Conservation (phyloP, 2,888 invertebrate genomes). For the Apantesis nais region DNA sequence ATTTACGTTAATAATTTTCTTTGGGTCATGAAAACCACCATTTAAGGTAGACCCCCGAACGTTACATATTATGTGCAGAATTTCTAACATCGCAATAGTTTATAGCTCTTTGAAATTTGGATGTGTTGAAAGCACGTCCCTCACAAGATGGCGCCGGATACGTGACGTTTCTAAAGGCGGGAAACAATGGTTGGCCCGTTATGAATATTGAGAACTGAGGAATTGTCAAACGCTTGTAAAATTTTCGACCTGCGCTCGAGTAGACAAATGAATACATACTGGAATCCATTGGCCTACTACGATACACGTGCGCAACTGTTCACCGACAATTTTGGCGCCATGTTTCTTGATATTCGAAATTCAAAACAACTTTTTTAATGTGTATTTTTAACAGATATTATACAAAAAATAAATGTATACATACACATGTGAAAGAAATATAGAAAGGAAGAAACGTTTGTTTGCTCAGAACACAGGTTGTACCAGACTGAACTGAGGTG, state of each 20-base stretch:
- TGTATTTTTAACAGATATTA: too few relatives aligned
- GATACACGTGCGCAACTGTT: slow-evolving; percentile 54
- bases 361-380: slow-evolving; percentile 61
- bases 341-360: slow-evolving; percentile 59
- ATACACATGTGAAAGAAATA: too few relatives aligned
- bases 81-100: slow-evolving; percentile 47
- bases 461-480: too few relatives aligned
- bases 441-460: too few relatives aligned
- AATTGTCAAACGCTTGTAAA: slow-evolving; percentile 66
- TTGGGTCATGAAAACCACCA: slow-evolving; percentile 76
- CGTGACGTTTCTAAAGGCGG: slow-evolving; percentile 77
- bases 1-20: slow-evolving; percentile 78
- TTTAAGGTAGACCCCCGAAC: slow-evolving; percentile 55
- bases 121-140: slow-evolving; percentile 73
- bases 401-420: too few relatives aligned
- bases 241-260: slow-evolving; percentile 67
- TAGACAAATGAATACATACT: slow-evolving; percentile 58
- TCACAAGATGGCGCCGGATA: slow-evolving; percentile 78
- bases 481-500: too few relatives aligned
- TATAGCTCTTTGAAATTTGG: slow-evolving; percentile 64
- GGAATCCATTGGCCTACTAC: slow-evolving; percentile 65
- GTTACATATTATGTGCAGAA: slow-evolving; percentile 46
- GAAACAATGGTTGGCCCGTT: slow-evolving; percentile 79
- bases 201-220: slow-evolving; percentile 78
- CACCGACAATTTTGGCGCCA: slow-evolving; percentile 54